Evolutionary conservation across 2,113 vertebrate genomes (phyloP).

Genomic region (Bostrychus sinensis): DNA sequence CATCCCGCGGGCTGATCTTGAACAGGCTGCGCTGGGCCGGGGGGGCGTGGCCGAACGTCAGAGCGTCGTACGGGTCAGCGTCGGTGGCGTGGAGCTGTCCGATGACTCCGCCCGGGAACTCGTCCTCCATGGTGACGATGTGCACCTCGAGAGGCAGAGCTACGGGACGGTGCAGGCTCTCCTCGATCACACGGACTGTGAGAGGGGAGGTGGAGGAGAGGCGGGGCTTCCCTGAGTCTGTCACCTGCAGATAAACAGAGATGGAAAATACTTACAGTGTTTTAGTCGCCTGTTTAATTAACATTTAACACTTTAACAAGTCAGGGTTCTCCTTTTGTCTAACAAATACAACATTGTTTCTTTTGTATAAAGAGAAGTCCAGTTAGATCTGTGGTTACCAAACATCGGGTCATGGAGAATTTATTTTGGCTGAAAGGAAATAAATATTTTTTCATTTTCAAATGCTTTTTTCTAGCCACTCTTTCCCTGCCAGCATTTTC

Average conservation of each 20-base stretch:
- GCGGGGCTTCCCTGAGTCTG: slow-evolving; percentile 90
- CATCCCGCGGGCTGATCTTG: slow-evolving; percentile 91
- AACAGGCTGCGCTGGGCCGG: slow-evolving; percentile 93
- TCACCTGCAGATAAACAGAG: slow-evolving; percentile 76
- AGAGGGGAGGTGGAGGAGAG: slow-evolving; percentile 85
- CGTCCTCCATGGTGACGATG: slow-evolving; percentile 97
- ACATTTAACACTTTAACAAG: too few species aligned
- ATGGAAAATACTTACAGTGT: not conserved
- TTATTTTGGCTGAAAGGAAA: too few species aligned
- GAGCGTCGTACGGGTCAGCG: slow-evolving; percentile 92
- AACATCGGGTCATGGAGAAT: too few species aligned
- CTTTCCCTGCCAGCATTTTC: too few species aligned
- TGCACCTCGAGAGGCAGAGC: slow-evolving; percentile 92
- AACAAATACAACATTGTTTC: too few species aligned
- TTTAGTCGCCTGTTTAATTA: too few species aligned
- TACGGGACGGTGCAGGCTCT: slow-evolving; percentile 92
- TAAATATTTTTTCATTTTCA: too few species aligned
- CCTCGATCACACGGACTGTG: slow-evolving; percentile 91
- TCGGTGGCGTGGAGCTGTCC: slow-evolving; percentile 96
- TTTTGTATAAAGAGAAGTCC: too few species aligned
- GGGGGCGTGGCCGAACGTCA: slow-evolving; percentile 88
- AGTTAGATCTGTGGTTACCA: too few species aligned
- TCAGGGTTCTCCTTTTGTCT: too few species aligned
- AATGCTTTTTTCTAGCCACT: too few species aligned
- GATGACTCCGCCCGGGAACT: slow-evolving; percentile 96